Evolutionary conservation across 2,113 vertebrate species (phyloP).

Genomic region (Cercopithecus mona): DNA sequence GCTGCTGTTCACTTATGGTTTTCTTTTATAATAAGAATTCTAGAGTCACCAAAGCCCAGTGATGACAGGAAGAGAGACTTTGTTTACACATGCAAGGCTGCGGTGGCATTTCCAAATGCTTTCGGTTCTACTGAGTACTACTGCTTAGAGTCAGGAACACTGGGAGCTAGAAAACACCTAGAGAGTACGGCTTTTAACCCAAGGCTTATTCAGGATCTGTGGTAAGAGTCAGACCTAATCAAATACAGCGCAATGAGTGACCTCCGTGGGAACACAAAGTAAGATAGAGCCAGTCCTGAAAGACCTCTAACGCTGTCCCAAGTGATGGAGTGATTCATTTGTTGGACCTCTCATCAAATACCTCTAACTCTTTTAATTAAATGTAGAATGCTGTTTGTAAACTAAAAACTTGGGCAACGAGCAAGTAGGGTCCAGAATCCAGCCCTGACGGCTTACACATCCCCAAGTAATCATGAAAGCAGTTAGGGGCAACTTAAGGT

Average conservation of each 20-base stretch:
- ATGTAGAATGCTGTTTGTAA: neutral
- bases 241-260: rapidly evolving
- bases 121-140: neutral
- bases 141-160: neutral
- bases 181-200: neutral
- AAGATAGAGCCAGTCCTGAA: neutral
- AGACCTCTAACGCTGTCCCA: neutral
- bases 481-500: neutral
- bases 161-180: neutral
- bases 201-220: neutral
- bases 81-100: neutral
- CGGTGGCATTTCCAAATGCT: neutral
- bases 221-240: neutral
- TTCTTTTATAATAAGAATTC: neutral
- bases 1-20: neutral
- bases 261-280: neutral
- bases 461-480: neutral
- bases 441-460: neutral
- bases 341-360: neutral
- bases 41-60: neutral
- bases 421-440: neutral
- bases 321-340: neutral
- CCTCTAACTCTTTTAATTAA: neutral
- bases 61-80: neutral
- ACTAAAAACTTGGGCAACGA: neutral